Percentiles rank a stretch among this genome's conserved stretches.
phyloP scores from a whole-genome alignment of 2,113 vertebrate genomes.

The Panurus biarmicus region DNA sequence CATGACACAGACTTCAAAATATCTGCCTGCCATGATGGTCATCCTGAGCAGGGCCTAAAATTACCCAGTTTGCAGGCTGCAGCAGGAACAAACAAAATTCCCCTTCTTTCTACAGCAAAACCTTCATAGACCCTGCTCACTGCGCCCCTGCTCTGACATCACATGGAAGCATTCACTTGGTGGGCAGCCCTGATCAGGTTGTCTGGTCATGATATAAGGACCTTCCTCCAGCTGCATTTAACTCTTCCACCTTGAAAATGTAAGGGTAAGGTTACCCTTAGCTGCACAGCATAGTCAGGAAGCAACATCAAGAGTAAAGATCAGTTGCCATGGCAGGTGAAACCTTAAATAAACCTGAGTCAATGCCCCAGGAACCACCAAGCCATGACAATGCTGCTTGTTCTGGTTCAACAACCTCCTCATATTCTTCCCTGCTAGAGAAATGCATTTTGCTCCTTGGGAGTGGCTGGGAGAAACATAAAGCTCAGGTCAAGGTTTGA shows the following conservation, averaged over 20 bases:
- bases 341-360: background rate
- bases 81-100: background rate
- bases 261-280: background rate
- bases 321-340: background rate
- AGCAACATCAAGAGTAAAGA: background rate
- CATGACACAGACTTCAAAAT: background rate
- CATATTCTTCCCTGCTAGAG: background rate
- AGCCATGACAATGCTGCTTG: background rate
- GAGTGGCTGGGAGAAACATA: background rate
- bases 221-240: background rate
- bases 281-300: background rate
- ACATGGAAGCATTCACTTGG: fast-evolving
- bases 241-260: background rate
- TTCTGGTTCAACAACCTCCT: background rate
- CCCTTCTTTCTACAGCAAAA: background rate
- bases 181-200: background rate
- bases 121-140: fast-evolving
- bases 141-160: background rate
- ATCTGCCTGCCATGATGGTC: background rate
- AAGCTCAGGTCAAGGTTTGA: background rate
- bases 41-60: background rate
- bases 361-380: background rate
- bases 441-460: background rate
- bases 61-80: background rate
- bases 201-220: fast-evolving